Conservation (phyloP, 2,888 invertebrate species). For the Oxyteleia sp. region DNA sequence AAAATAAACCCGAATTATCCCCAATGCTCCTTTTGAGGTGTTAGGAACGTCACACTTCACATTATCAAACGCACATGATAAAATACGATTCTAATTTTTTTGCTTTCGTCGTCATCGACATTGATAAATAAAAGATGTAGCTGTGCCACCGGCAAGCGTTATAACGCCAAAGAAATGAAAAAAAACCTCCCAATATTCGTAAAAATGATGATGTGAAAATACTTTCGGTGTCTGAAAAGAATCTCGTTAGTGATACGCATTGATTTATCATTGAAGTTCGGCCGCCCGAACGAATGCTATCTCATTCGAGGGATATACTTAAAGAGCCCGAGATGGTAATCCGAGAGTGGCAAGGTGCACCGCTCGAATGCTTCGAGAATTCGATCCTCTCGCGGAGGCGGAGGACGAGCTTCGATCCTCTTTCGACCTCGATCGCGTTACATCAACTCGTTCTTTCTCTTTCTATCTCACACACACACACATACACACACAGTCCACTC, state of each 20-base stretch:
- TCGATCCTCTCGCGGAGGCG: conserved; percentile 76
- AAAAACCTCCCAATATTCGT: conserved; percentile 44
- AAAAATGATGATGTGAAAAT: conserved; percentile 63
- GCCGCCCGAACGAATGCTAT: conserved; percentile 70
- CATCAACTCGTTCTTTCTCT: conserved; percentile 73
- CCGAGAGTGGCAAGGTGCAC: conserved; percentile 76
- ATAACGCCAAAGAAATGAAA: conserved; percentile 40
- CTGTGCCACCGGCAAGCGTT: conserved; percentile 33
- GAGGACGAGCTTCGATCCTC: conserved; percentile 75
- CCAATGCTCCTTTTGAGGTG: too few species aligned
- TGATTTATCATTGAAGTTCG: conserved; percentile 70
- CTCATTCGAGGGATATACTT: conserved; percentile 72
- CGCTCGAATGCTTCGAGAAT: conserved; percentile 75
- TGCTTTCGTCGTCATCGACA: conserved; percentile 9
- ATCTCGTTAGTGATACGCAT: conserved; percentile 70
- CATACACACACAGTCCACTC: too few species aligned
- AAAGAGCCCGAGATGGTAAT: conserved; percentile 78
- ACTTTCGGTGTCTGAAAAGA: conserved; percentile 63
- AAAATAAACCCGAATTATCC: too few species aligned
- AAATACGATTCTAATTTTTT: conserved; percentile 18
- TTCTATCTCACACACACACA: too few species aligned
- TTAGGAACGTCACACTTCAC: too few species aligned
- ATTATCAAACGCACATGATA: conserved; percentile 11
- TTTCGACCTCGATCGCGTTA: conserved; percentile 76
- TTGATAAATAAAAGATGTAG: conserved; percentile 50